These are phyloP conservation scores for Drosophila bocki DNA, from an alignment of 1,140 invertebrate genomes.

Conservation along the genomic window DNA sequence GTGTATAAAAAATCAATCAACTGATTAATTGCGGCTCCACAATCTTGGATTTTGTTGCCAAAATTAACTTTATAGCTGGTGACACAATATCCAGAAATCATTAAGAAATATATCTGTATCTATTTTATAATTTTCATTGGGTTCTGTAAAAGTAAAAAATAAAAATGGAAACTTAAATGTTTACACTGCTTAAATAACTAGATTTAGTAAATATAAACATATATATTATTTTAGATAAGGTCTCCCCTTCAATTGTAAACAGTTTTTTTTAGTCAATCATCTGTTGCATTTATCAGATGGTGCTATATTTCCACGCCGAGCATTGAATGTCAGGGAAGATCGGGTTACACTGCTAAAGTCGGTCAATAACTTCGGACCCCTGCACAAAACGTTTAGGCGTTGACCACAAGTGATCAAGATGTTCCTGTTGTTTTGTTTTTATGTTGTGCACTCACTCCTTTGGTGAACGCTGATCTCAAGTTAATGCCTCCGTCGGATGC, in stretches of 20 bases:
- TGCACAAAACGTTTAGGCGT: slow-evolving; percentile 62
- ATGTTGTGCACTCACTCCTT: slow-evolving; percentile 41
- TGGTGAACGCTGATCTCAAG: slow-evolving; percentile 45
- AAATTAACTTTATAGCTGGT: slow-evolving; percentile 1
- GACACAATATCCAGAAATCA: slow-evolving; percentile 1
- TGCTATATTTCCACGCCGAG: slow-evolving; percentile 44
- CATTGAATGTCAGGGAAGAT: slow-evolving; percentile 69
- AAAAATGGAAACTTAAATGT: neutral
- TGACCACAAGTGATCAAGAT: slow-evolving; percentile 56
- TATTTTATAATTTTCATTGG: neutral
- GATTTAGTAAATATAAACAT: neutral
- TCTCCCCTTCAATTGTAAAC: slow-evolving; percentile 24
- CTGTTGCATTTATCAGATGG: slow-evolving; percentile 49
- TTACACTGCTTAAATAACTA: neutral
- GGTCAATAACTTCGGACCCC: slow-evolving; percentile 73
- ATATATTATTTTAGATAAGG: neutral
- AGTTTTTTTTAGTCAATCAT: slow-evolving; percentile 34
- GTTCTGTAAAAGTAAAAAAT: too few relatives aligned
- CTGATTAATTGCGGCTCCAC: slow-evolving; percentile 36
- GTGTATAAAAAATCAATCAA: slow-evolving; percentile 10
- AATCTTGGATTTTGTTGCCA: neutral
- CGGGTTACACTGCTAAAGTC: slow-evolving; percentile 72
- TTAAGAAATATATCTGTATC: neutral
- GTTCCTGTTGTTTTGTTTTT: slow-evolving; percentile 48
- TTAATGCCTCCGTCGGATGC: slow-evolving; percentile 45